phyloP scores from a whole-genome alignment of 2,797 vertebrate genomes.

The Acanthornis magna region DNA sequence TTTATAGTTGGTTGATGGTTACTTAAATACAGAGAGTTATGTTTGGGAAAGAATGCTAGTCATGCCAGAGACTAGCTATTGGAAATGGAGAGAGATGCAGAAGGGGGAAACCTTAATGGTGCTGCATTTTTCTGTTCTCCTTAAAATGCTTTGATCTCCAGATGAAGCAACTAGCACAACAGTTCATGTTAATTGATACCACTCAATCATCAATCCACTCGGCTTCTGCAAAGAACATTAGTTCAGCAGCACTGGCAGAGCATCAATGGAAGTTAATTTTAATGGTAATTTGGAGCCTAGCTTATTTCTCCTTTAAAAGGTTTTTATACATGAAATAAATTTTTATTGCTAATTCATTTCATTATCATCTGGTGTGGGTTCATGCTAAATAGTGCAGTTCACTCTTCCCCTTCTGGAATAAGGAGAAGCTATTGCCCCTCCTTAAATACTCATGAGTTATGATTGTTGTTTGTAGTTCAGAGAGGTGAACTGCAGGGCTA shows the following conservation, averaged over 20 bases:
- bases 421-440: background rate
- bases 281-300: conserved; percentile 12
- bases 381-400: background rate
- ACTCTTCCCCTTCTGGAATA: background rate
- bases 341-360: conserved; percentile 43
- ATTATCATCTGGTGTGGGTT: background rate
- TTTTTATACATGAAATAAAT: conserved; percentile 18
- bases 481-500: background rate
- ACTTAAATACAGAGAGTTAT: background rate
- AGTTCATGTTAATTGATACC: conserved; percentile 37
- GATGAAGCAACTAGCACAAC: background rate
- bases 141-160: conserved; percentile 8
- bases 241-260: conserved; percentile 30
- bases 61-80: background rate
- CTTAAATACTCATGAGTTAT: background rate
- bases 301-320: conserved; percentile 23
- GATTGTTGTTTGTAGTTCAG: background rate
- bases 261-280: conserved; percentile 37
- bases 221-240: conserved; percentile 12
- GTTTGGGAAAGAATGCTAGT: background rate
- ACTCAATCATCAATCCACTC: background rate
- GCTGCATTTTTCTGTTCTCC: background rate
- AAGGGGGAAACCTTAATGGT: background rate
- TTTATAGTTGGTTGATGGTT: background rate
- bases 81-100: background rate